Base-by-base conservation (phyloP, 2,797 vertebrate genomes). In the Alfaro cultratus region DNA sequence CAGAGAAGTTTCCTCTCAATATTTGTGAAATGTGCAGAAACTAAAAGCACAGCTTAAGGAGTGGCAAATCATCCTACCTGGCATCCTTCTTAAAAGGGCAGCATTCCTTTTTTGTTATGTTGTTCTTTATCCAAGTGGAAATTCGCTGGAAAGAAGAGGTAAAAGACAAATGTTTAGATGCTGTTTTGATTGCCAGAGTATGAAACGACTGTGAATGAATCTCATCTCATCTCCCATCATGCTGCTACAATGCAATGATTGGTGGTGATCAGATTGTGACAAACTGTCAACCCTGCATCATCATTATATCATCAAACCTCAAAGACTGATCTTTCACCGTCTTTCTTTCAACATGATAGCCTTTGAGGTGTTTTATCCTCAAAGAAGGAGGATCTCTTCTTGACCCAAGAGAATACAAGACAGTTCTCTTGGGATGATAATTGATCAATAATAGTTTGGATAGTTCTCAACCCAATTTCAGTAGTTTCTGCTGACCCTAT, bases 71-170 rank as follows among this genome's bases (percentile, higher is more conserved):
- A 53, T 26, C 84, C 53, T 94, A 96, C 96, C 95, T 94, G 78
- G 0, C 60, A 72, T 36, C 78, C 72, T 89, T 90, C 39, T 96
- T 92, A 70, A 96, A 99, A 91, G 96, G 95, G 74, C 91, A 74
- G 29, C 98, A 99, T 75, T 97, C 96, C 89, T 95, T 98, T 94
- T 97, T 99, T 71, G 39, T 88, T 92, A 99, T 95, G 74, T 97
- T 97, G 11, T 95, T 87, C 45, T 83, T 95, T 81, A 98, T 95
- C 98, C 98, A 99, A 0, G 93, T 87, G 39, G 92, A 78, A 1
- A 96, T n/a, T 31, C 74, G 89, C 95, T 96, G 96, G 57, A 93
- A 87, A 49, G 87, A 94, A 34, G 85, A 83, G 73, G 90, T 93
- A 26, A 84, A 2, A 88, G 81, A 62, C 5, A 94, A 16, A 31